Evolutionary conservation across 2,888 invertebrate genomes (phyloP).

Genomic region (Xestia rhomboidea): DNA sequence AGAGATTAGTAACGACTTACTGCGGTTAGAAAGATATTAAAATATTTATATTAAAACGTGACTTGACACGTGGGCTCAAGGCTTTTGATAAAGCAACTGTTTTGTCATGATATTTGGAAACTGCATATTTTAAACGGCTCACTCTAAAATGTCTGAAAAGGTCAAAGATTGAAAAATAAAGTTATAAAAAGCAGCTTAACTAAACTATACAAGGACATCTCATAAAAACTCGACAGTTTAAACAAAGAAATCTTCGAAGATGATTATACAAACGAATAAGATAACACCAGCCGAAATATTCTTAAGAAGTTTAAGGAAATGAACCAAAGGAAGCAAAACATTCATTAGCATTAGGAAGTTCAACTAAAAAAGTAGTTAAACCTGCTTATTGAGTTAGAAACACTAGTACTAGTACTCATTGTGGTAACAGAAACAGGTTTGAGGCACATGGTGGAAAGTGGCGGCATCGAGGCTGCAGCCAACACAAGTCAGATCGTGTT

Average conservation of each 20-base stretch:
- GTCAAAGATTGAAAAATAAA: neutral
- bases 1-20: slow-evolving; percentile 50
- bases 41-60: slow-evolving; percentile 55
- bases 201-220: slow-evolving; percentile 16
- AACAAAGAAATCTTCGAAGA: slow-evolving; percentile 42
- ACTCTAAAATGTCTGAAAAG: neutral
- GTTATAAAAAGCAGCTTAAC: neutral
- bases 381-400: slow-evolving; percentile 64
- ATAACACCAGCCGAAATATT: slow-evolving; percentile 9
- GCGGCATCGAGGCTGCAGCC: slow-evolving; percentile 69
- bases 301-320: slow-evolving; percentile 42
- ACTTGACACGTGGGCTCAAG: slow-evolving; percentile 32
- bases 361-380: slow-evolving; percentile 51
- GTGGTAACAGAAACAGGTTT: slow-evolving; percentile 76
- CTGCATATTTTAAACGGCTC: slow-evolving; percentile 18
- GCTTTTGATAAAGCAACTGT: slow-evolving; percentile 37
- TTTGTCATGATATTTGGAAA: slow-evolving; percentile 34
- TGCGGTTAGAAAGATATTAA: slow-evolving; percentile 54
- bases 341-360: slow-evolving; percentile 59
- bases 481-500: slow-evolving; percentile 49
- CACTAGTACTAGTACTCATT: slow-evolving; percentile 58
- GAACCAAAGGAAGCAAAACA: slow-evolving; percentile 39
- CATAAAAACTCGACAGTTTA: slow-evolving; percentile 5
- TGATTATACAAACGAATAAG: slow-evolving; percentile 16
- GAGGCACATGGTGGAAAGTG: slow-evolving; percentile 83